Evolutionary conservation across 2,888 invertebrate species (phyloP).

Genomic region (Dryocosmus kuriphilus): DNA sequence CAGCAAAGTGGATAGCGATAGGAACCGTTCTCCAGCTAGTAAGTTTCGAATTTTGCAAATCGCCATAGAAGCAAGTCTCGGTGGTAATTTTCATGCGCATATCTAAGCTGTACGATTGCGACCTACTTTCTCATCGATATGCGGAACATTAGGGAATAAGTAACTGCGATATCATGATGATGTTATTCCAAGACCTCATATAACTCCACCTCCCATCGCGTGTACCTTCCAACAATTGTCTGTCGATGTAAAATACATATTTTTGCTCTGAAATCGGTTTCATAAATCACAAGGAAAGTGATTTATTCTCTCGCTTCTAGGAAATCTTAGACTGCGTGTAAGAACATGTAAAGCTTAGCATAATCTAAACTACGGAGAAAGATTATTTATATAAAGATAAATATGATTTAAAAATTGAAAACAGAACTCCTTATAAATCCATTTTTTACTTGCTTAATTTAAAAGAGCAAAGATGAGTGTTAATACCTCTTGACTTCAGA

Average conservation of each 20-base stretch:
- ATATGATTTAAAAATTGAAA: background rate
- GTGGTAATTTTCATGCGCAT: slow-evolving; percentile 37
- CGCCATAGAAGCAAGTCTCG: slow-evolving; percentile 38
- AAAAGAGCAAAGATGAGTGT: background rate
- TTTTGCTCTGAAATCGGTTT: slow-evolving; percentile 9
- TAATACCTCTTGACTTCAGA: too few species aligned
- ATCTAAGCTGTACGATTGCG: slow-evolving; percentile 28
- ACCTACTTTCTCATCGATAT: slow-evolving; percentile 40
- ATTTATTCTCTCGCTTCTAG: background rate
- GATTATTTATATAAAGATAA: too few species aligned
- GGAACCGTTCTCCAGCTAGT: slow-evolving; percentile 11
- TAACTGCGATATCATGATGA: slow-evolving; percentile 40
- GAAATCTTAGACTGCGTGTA: background rate
- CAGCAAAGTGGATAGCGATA: slow-evolving; percentile 35
- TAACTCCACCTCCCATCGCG: slow-evolving; percentile 15
- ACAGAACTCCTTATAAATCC: background rate
- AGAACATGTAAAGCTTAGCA: background rate
- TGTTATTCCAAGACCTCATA: slow-evolving; percentile 34
- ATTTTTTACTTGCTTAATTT: background rate
- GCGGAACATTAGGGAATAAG: slow-evolving; percentile 37
- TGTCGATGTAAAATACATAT: slow-evolving; percentile 14
- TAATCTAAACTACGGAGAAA: background rate
- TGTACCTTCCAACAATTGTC: slow-evolving; percentile 17
- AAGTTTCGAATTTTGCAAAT: slow-evolving; percentile 37
- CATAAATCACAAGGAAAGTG: slow-evolving; percentile 3